Conservation (phyloP, 2,113 vertebrate species). For the Aegithalos caudatus region DNA sequence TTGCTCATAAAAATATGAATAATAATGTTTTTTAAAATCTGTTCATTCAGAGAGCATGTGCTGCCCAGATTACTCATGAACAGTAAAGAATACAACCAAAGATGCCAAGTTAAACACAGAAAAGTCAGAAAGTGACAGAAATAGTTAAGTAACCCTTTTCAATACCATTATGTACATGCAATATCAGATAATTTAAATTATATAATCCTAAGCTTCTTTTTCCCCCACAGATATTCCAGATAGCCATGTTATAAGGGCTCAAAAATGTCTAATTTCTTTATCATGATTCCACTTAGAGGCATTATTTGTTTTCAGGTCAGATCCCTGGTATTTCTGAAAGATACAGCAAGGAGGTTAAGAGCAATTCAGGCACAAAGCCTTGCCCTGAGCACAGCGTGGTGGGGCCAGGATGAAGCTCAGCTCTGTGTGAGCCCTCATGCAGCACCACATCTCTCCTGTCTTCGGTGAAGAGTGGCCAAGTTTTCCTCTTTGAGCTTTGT, state of each 20-base stretch:
- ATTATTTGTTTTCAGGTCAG: background rate
- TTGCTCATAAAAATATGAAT: background rate
- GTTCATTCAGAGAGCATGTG: background rate
- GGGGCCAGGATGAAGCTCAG: background rate
- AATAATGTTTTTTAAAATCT: background rate
- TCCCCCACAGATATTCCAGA: background rate
- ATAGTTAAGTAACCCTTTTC: background rate
- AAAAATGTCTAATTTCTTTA: background rate
- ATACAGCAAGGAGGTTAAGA: background rate
- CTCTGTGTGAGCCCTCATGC: background rate
- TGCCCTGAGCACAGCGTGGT: fast-evolving
- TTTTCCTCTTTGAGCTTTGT: background rate
- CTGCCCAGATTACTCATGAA: background rate
- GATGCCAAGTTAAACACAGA: background rate
- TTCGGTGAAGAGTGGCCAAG: background rate
- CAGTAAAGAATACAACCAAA: background rate
- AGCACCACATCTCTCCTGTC: background rate
- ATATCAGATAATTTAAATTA: background rate
- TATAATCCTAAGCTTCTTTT: background rate
- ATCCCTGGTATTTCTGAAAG: background rate
- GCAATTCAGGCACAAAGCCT: background rate
- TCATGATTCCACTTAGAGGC: background rate
- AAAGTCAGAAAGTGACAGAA: background rate
- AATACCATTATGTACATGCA: background rate
- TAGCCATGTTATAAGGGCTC: background rate